Percentiles rank a stretch among this genome's conserved stretches.
These are phyloP conservation scores for Paraplagusia blochii DNA, from an alignment of 2,113 vertebrate genomes.

Conservation along the genomic window DNA sequence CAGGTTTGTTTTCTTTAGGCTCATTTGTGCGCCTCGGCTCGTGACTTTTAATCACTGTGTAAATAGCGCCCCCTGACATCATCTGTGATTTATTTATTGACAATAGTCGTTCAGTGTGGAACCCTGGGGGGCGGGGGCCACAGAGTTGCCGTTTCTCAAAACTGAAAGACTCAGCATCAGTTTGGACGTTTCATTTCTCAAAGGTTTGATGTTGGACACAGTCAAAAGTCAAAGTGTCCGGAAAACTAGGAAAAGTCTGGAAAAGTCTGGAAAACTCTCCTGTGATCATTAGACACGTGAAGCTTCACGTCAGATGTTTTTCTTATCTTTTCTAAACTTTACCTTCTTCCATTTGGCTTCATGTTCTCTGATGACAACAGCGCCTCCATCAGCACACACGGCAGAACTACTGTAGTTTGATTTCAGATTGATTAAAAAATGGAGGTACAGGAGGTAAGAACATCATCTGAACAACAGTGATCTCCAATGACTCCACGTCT, in stretches of 20 bases:
- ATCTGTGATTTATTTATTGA: conserved; percentile 86
- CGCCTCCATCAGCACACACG: background rate
- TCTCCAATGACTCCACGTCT: no score
- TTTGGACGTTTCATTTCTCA: conserved; percentile 8
- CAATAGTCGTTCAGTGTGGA: conserved; percentile 75
- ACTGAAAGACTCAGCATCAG: conserved; percentile 4
- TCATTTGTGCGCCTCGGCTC: conserved; percentile 77
- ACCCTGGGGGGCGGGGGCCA: conserved; percentile 41
- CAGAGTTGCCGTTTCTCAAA: conserved; percentile 1
- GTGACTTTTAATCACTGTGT: conserved; percentile 91
- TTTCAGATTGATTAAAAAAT: conserved; percentile 4
- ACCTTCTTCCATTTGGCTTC: conserved; percentile 66
- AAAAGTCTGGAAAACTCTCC: no score
- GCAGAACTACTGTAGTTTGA: conserved; percentile 7
- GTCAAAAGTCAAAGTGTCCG: no score
- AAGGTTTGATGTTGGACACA: conserved; percentile 5
- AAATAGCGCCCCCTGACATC: conserved; percentile 84
- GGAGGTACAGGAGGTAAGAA: no score
- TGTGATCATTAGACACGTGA: no score
- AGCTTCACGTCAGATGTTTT: no score
- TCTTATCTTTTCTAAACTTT: no score
- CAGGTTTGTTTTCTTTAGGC: conserved; percentile 61
- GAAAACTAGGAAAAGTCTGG: no score
- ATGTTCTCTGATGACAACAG: conserved; percentile 5
- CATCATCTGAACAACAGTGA: no score